These are phyloP conservation scores for Oreochromis tanganicae DNA, from an alignment of 2,113 vertebrate species.

Conservation along the genomic window DNA sequence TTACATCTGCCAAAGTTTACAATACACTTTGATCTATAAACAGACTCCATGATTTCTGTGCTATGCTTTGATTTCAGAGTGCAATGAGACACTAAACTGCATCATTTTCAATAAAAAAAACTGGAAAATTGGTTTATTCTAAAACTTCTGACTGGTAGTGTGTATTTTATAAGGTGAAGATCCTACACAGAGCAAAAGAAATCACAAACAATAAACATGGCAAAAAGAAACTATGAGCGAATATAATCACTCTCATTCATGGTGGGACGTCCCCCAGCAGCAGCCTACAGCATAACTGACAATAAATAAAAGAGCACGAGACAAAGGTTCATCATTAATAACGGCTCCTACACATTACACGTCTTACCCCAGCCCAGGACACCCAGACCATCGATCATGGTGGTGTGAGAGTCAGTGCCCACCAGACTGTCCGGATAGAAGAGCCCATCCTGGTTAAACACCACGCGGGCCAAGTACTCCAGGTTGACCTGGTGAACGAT, in stretches of 20 bases:
- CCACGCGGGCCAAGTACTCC: constrained; percentile 92
- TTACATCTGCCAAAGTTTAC: not conserved
- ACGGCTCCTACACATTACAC: fast-evolving
- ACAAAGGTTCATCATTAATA: not conserved
- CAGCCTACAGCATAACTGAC: not conserved
- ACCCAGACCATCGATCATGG: constrained; percentile 96
- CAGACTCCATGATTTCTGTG: fast-evolving
- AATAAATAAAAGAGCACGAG: not conserved
- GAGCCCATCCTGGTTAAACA: constrained; percentile 84
- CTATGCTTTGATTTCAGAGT: not conserved
- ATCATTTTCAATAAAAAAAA: fast-evolving
- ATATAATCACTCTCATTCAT: not conserved
- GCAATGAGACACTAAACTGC: fast-evolving
- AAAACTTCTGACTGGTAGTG: not conserved
- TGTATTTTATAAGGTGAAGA: not conserved
- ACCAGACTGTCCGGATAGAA: constrained; percentile 96
- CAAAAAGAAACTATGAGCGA: not conserved
- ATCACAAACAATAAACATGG: not conserved
- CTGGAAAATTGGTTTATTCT: fast-evolving
- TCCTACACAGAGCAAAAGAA: not conserved
- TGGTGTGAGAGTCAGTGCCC: constrained; percentile 97
- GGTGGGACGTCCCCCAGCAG: fast-evolving
- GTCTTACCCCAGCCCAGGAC: constrained; percentile 94
- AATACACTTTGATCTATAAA: not conserved
- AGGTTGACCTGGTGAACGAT: constrained; percentile 98